phyloP scores from a whole-genome alignment of 2,113 vertebrate species.

The Phrynocephalus versicolor region DNA sequence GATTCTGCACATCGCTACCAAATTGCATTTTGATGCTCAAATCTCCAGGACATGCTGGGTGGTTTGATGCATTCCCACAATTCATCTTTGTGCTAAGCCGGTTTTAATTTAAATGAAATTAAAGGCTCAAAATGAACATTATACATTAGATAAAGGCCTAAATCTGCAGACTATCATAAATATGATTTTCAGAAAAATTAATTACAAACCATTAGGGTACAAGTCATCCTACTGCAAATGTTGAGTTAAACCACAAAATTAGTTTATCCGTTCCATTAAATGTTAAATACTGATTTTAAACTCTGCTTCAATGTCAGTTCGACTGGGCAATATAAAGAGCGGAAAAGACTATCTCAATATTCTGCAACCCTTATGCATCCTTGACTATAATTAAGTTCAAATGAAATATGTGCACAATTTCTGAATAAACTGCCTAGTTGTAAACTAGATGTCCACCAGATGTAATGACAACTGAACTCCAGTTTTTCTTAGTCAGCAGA shows the following conservation, averaged over 20 bases:
- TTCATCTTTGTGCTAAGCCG: slow-evolving; percentile 91
- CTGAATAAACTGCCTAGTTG: not conserved
- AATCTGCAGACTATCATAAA: slow-evolving; percentile 90
- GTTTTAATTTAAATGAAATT: slow-evolving; percentile 97
- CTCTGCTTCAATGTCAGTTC: slow-evolving; percentile 79
- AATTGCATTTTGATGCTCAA: slow-evolving; percentile 92
- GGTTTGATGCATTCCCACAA: slow-evolving; percentile 90
- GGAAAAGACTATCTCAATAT: slow-evolving; percentile 62
- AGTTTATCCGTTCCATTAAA: slow-evolving; percentile 89
- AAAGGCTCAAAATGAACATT: slow-evolving; percentile 94
- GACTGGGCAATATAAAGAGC: slow-evolving; percentile 77
- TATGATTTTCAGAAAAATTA: slow-evolving; percentile 89
- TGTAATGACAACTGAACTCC: not conserved
- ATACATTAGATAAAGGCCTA: slow-evolving; percentile 90
- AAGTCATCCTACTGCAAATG: slow-evolving; percentile 89
- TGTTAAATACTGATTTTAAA: slow-evolving; percentile 86
- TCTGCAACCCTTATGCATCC: slow-evolving; percentile 42
- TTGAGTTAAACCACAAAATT: slow-evolving; percentile 90
- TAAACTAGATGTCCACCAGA: not conserved
- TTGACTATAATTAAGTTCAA: slow-evolving; percentile 24
- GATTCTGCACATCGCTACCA: slow-evolving; percentile 84
- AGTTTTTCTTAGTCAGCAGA: not conserved
- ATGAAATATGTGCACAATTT: not conserved
- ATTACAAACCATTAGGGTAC: slow-evolving; percentile 93
- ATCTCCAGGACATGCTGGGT: slow-evolving; percentile 89